phyloP scores from a whole-genome alignment of 2,888 invertebrate species.

The Acanthococcus lagerstroemiae region DNA sequence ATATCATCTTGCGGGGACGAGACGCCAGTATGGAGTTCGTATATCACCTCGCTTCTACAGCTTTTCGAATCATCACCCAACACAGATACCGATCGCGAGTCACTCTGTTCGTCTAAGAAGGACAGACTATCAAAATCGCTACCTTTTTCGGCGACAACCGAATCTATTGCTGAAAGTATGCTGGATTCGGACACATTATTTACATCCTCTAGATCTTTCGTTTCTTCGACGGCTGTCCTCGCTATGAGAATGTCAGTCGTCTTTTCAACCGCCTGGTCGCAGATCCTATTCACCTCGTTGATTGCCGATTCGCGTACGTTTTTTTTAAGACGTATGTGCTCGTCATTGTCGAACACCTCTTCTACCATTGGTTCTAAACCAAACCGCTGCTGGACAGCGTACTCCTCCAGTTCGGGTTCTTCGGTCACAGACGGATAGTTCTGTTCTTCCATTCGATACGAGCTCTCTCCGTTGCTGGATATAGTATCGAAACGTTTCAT shows the following conservation, averaged over 20 bases:
- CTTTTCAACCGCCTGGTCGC: constrained; percentile 36
- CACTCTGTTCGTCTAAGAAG: constrained; percentile 22
- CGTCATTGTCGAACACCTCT: constrained; percentile 25
- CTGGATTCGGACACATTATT: constrained; percentile 23
- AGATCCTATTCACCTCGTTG: constrained; percentile 36
- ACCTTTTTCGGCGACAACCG: constrained; percentile 22
- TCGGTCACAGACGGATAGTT: constrained; percentile 24
- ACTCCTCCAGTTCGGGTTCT: constrained; percentile 21
- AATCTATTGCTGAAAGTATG: constrained; percentile 24
- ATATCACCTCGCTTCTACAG: background rate
- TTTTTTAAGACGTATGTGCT: background rate
- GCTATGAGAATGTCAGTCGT: constrained; percentile 34
- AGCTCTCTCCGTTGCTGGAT: constrained; percentile 29
- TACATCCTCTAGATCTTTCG: background rate
- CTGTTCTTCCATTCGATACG: constrained; percentile 16
- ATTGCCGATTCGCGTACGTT: constrained; percentile 35
- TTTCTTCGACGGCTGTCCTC: background rate
- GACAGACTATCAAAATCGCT: constrained; percentile 31
- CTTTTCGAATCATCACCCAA: background rate
- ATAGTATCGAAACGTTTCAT: constrained; percentile 28
- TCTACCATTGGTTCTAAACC: background rate
- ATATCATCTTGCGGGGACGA: constrained; percentile 2
- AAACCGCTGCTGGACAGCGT: background rate
- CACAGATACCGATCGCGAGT: constrained; percentile 17
- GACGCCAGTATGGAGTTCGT: background rate